Percentiles rank a stretch among this genome's conserved stretches.
phyloP scores from a whole-genome alignment of 2,113 vertebrate species.

The Lycaon pictus region DNA sequence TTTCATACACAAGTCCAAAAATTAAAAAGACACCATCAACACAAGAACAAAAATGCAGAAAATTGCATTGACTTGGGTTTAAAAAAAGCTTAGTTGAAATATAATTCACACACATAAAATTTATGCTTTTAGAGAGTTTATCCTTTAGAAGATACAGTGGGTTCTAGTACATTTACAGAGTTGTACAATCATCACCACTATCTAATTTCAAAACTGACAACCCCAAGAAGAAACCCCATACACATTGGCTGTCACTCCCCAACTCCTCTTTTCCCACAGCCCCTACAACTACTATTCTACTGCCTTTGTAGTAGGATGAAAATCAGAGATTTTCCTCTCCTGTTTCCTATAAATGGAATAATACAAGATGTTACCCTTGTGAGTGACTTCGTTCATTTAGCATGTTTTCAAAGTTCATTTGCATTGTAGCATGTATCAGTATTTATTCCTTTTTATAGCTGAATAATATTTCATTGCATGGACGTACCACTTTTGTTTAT shows the following conservation, averaged over 20 bases:
- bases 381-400: not conserved
- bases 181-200: not conserved
- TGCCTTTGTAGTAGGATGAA: not conserved
- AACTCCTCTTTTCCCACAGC: not conserved
- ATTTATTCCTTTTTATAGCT: not conserved
- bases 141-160: not conserved
- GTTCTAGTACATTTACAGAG: not conserved
- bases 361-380: not conserved
- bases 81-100: not conserved
- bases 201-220: not conserved
- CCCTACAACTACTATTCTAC: not conserved
- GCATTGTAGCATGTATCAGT: too few species aligned
- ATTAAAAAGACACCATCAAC: slow-evolving; percentile 1
- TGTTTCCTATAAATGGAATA: not conserved
- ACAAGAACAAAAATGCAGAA: slow-evolving; percentile 52
- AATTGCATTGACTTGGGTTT: not conserved
- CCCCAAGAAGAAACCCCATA: not conserved
- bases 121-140: not conserved
- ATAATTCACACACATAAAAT: slow-evolving; percentile 14
- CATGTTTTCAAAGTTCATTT: not conserved
- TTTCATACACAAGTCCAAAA: slow-evolving; percentile 36
- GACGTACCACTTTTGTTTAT: not conserved
- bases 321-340: not conserved
- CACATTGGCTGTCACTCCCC: not conserved
- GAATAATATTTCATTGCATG: not conserved